Evolutionary conservation across 2,797 vertebrate genomes (phyloP), one percentile per base, ranked within the genome.

Genomic region (Phyllotis vaccarum): DNA sequence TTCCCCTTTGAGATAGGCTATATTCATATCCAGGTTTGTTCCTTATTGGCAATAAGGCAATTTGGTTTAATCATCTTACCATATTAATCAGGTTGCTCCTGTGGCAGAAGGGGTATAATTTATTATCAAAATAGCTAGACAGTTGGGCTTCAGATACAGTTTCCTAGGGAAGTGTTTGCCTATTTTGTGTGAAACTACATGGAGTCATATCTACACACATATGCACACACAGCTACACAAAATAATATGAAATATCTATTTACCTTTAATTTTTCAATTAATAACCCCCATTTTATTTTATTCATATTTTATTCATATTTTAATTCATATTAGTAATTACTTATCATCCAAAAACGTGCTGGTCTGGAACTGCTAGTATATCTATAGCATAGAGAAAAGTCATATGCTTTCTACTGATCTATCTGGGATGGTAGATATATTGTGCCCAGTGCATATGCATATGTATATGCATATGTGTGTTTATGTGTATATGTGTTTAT

Each of bases 231-330:
- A 86, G 40, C 5, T 80, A 62, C 27, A 21, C 10, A 93, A 82
- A 82, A 68, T 78, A 58, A 79, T 34, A 76, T 29, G 62, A 66
- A 66, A 64, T 34, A 54, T 22, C 16, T 56, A 56, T 56, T 64
- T 46, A 56, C 75, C 31, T 74, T 91, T 80, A 78, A 62, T 64
- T 10, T 79, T 89, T 75, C 14, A 79, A n/a, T 31, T 40, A 40
- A 81, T 66, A 80, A 82, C 34, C 3, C 60, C 13, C n/a, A n/a
- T n/a, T n/a, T n/a, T n/a, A n/a, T n/a, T n/a, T n/a, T n/a, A n/a
- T n/a, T n/a, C n/a, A n/a, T 34, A 86, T 91, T 81, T 89, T 62
- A 95, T 88, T 13, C 49, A 79, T 31, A 78, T 64, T 43, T 46
- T 78, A 24, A 74, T 49, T 9, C 2, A 81, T 64, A 62, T 89